A percentile compares a stretch with the other conserved stretches of the same genome.
Evolutionary conservation across 1,140 invertebrate genomes (phyloP).

Genomic region (Uloborus diversus): DNA sequence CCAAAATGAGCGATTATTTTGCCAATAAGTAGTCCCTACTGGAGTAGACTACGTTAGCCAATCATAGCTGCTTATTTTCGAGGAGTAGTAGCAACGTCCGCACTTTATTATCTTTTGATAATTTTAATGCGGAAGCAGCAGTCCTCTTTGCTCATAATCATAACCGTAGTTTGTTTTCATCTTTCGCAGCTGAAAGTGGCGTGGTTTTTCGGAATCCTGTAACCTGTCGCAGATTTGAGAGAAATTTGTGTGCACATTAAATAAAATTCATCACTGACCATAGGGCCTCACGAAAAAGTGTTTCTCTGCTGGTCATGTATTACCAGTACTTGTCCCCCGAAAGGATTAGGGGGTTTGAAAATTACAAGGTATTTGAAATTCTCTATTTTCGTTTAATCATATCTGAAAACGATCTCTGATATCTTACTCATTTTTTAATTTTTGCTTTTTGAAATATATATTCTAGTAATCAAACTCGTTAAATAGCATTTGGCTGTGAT

Average conservation of each 20-base stretch:
- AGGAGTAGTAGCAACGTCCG: too few relatives aligned
- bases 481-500: background rate
- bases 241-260: background rate
- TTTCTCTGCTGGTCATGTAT: conserved; percentile 20
- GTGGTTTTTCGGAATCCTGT: background rate
- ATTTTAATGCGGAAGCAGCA: too few relatives aligned
- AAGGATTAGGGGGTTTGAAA: conserved; percentile 87
- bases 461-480: background rate
- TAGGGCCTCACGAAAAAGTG: background rate
- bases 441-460: background rate
- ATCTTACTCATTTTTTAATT: background rate
- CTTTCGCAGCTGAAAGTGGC: background rate
- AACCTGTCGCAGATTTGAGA: background rate
- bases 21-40: too few relatives aligned
- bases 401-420: background rate
- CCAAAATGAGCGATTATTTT: too few relatives aligned
- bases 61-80: too few relatives aligned
- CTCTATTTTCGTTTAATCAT: background rate
- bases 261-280: background rate
- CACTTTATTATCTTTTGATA: too few relatives aligned
- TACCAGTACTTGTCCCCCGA: conserved; percentile 76
- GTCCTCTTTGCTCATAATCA: too few relatives aligned
- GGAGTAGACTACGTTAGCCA: too few relatives aligned
- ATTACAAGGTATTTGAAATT: conserved; percentile 91
- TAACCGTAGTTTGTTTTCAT: background rate